A percentile compares a stretch with the other conserved stretches of the same genome.
phyloP scores from a whole-genome alignment of 2,797 vertebrate genomes.

The Synaphobranchus kaupii region DNA sequence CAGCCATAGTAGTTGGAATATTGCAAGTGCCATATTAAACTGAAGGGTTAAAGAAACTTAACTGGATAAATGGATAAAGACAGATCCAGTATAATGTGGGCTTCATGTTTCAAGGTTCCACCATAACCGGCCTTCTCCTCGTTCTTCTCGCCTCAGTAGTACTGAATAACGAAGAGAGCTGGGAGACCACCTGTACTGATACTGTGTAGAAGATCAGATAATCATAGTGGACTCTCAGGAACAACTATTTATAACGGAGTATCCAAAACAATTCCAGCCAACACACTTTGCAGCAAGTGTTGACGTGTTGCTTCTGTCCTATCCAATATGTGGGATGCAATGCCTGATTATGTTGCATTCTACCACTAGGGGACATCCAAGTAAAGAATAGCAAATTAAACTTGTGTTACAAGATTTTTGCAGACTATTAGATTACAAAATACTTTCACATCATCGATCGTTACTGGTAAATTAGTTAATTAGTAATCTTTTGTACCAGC shows the following conservation, averaged over 20 bases:
- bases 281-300: constrained; percentile 3
- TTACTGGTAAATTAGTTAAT: background rate
- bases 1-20: constrained; percentile 2
- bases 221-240: background rate
- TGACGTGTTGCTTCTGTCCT: constrained; percentile 5
- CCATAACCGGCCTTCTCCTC: background rate
- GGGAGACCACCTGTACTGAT: background rate
- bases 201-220: background rate
- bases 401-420: background rate
- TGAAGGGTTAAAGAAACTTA: background rate
- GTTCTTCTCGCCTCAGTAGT: background rate
- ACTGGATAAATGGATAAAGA: background rate
- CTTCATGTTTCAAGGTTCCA: background rate
- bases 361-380: constrained; percentile 16
- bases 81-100: background rate
- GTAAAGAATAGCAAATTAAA: background rate
- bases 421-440: background rate
- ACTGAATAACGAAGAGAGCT: background rate
- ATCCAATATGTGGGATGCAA: background rate
- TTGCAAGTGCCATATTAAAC: background rate
- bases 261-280: background rate
- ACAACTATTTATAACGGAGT: background rate
- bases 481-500: background rate
- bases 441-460: background rate
- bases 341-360: background rate